These are phyloP conservation scores for Orientallactaga bullata DNA, from an alignment of 2,113 vertebrate genomes.

Conservation along the genomic window DNA sequence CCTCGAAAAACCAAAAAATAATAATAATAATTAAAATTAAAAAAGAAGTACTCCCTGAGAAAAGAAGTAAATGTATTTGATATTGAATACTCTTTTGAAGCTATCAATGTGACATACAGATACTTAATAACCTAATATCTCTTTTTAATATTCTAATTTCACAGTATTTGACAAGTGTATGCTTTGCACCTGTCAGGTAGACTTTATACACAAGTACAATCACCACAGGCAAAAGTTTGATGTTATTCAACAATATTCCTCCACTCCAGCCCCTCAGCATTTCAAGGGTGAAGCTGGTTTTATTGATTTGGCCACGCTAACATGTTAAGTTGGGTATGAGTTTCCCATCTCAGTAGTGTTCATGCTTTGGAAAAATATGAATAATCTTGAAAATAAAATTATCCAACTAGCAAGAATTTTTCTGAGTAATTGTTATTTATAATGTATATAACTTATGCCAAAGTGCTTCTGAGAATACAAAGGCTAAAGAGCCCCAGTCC, in stretches of 20 bases:
- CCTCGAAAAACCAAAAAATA: too few relatives aligned
- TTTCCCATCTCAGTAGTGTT: background rate
- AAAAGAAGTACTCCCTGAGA: background rate
- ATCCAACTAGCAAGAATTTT: slow-evolving; percentile 32
- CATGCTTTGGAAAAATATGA: slow-evolving; percentile 22
- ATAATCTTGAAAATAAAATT: slow-evolving; percentile 33
- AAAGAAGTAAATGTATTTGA: background rate
- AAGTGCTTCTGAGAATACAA: background rate
- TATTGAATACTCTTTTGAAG: slow-evolving; percentile 18
- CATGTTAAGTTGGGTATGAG: background rate
- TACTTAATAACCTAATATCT: background rate
- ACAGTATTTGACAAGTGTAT: background rate
- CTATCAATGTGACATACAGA: background rate
- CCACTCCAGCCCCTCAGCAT: background rate
- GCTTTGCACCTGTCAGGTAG: background rate
- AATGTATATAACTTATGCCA: background rate
- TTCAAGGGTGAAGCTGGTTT: background rate
- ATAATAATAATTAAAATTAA: too few relatives aligned
- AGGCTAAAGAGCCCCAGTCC: background rate
- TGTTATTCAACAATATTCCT: background rate
- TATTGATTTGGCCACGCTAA: background rate
- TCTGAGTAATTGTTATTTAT: slow-evolving; percentile 4
- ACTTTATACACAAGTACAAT: background rate
- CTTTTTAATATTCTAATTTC: background rate
- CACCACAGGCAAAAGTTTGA: background rate